Evolutionary conservation across 2,113 vertebrate genomes (phyloP), one percentile per base, ranked within the genome.

Genomic region (Centrocercus urophasianus): DNA sequence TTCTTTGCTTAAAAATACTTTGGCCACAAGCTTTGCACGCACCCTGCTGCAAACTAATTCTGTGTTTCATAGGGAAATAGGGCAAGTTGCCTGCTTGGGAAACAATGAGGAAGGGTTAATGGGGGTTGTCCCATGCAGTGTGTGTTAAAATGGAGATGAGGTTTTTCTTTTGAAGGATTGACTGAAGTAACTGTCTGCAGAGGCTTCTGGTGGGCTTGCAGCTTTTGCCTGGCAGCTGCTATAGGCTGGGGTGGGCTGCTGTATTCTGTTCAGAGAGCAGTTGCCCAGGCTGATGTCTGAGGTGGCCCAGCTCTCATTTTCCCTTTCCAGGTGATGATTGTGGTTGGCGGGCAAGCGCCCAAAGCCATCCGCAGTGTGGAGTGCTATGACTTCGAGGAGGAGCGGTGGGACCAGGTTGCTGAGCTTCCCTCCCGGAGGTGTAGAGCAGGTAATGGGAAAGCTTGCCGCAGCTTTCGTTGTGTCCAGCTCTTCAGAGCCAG

Each of bases 281-380:
- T 88, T 88, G 43, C 75, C 54, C 2, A 4, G 43, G 81, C 64
- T 77, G 38, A 8, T 60, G 45, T 27, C 57, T 59, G 54, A 71
- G 52, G 60, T 90, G 73, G 60, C 76, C 67, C 20, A 42, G 24
- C 47, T 64, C 40, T 96, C 28, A 7, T 42, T 38, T 95, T 95
- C 83, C 94, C 61, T 95, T 59, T 91, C 69, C 96, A 99, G 99
- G 99, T 99, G 96, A 99, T 99, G 99, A 99, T 99, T 3, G 99
- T 99, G 93, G 99, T 99, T 67, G 99, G 99, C 1, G 99, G 99
- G 42, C 99, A 99, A 95, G 99, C 99, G 0, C 99, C 99, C 27
- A 99, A 99, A 97, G 99, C 99, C 43, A 99, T 99, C 92, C 98
- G 99, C 82, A 99, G 99, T 1, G 99, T 99, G 93, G 99, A 99